Conservation (phyloP, 2,113 vertebrate species). For the Charina bottae region DNA sequence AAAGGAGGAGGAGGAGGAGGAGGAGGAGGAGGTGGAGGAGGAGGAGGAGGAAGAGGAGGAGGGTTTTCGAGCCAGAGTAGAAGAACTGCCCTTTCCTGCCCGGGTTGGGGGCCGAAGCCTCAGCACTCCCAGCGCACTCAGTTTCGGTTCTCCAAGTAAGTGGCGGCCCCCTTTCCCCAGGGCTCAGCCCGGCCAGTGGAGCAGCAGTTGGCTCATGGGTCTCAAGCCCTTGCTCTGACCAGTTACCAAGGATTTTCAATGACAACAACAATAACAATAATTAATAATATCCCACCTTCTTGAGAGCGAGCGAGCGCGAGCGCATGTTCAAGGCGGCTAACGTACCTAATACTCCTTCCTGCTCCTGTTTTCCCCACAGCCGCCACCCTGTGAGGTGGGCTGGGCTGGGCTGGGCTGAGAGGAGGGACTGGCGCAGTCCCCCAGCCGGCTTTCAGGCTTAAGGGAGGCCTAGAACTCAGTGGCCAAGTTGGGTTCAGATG, state of each 20-base stretch:
- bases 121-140: slow-evolving; percentile 93
- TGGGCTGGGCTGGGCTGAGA: not conserved
- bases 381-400: not conserved
- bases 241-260: too few relatives aligned
- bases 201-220: not conserved
- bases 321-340: not conserved
- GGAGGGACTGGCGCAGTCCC: not conserved
- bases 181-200: not conserved
- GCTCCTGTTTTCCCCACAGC: not conserved
- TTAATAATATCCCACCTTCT: too few relatives aligned
- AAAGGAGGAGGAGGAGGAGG: slow-evolving; percentile 78
- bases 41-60: slow-evolving; percentile 79
- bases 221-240: not conserved
- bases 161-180: not conserved
- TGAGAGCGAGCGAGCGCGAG: not conserved
- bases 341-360: not conserved
- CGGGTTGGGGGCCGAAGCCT: slow-evolving; percentile 87
- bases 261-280: too few relatives aligned
- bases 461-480: not conserved
- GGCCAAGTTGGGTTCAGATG: not conserved
- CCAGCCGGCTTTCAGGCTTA: not conserved
- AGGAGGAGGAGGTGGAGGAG: not conserved
- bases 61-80: slow-evolving; percentile 75
- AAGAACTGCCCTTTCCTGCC: slow-evolving; percentile 80
- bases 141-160: slow-evolving; percentile 97